phyloP scores from a whole-genome alignment of 2,888 invertebrate genomes.

The Papilio gigon region DNA sequence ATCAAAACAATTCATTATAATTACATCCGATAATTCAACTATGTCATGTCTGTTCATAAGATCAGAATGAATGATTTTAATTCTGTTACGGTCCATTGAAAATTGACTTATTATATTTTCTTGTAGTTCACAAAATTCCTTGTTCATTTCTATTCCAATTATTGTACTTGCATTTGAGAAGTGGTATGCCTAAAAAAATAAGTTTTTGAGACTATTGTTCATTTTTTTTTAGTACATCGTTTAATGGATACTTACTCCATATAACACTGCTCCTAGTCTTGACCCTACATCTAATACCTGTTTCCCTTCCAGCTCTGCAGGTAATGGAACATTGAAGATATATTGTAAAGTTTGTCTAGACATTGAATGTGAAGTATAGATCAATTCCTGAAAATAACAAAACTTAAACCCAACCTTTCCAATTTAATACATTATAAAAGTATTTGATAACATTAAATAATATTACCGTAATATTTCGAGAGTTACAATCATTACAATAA shows the following conservation, averaged over 20 bases:
- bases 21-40: conserved; percentile 81
- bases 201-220: too few species aligned
- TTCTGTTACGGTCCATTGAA: conserved; percentile 73
- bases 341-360: conserved; percentile 82
- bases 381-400: conserved; percentile 69
- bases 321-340: conserved; percentile 84
- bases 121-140: conserved; percentile 85
- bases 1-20: conserved; percentile 87
- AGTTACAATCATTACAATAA: conserved; percentile 70
- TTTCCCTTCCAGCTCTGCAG: conserved; percentile 81
- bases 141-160: conserved; percentile 87
- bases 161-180: conserved; percentile 82
- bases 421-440: too few species aligned
- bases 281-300: conserved; percentile 87
- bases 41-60: conserved; percentile 81
- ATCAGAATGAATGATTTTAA: conserved; percentile 83
- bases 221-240: too few species aligned
- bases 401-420: not conserved
- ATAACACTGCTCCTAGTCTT: conserved; percentile 86
- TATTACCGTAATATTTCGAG: conserved; percentile 64
- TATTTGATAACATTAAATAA: not conserved
- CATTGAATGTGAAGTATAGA: conserved; percentile 86
- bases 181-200: conserved; percentile 81
- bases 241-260: conserved; percentile 84
- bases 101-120: conserved; percentile 80